Evolutionary conservation across 2,113 vertebrate genomes (phyloP).

Genomic region (Anseranas semipalmata): DNA sequence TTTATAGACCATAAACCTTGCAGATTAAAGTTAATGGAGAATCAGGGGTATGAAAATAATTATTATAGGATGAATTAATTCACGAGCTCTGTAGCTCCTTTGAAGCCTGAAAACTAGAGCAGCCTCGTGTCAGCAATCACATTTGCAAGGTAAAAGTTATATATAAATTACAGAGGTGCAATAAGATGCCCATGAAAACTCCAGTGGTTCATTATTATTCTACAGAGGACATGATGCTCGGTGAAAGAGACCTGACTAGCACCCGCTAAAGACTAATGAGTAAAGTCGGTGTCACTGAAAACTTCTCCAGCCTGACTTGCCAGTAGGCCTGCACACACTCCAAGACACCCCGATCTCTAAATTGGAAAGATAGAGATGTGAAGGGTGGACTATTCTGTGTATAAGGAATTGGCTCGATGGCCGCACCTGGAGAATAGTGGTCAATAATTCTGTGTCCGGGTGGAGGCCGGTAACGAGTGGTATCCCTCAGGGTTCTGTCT

Average conservation of each 20-base stretch:
- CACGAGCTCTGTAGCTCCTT: neutral
- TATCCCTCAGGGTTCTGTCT: too few species aligned
- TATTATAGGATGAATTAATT: neutral
- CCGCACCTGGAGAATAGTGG: too few species aligned
- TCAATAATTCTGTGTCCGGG: too few species aligned
- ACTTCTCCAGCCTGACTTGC: neutral
- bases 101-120: neutral
- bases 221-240: neutral
- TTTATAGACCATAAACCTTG: neutral
- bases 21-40: constrained; percentile 4
- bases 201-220: neutral
- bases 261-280: neutral
- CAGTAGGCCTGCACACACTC: neutral
- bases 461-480: too few species aligned
- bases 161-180: neutral
- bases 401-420: too few species aligned
- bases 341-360: too few species aligned
- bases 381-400: too few species aligned
- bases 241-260: neutral
- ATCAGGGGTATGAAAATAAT: neutral
- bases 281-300: neutral
- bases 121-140: neutral
- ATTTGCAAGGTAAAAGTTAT: neutral
- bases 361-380: too few species aligned
- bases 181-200: neutral